Evolutionary conservation across 2,888 invertebrate genomes (phyloP).

Genomic region (Mythimna impura): DNA sequence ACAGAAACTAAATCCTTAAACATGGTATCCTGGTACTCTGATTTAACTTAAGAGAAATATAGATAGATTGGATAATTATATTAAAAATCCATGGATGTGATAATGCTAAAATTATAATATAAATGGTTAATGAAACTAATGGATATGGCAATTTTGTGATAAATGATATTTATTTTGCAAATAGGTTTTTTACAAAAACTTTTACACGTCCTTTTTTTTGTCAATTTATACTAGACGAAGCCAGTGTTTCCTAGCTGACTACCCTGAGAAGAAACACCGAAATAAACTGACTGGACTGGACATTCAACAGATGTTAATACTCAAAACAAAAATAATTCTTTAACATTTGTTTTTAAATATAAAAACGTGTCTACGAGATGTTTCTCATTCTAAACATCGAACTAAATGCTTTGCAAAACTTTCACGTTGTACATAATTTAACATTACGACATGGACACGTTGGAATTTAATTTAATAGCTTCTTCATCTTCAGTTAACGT

Average conservation of each 20-base stretch:
- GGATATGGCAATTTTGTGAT: background rate
- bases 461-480: constrained; percentile 35
- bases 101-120: background rate
- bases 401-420: constrained; percentile 30
- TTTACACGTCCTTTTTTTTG: too few relatives aligned
- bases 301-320: background rate
- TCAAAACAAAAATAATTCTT: too few relatives aligned
- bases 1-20: background rate
- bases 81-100: background rate
- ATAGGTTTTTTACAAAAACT: too few relatives aligned
- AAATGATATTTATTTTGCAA: too few relatives aligned
- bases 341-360: background rate
- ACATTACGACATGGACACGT: constrained; percentile 20
- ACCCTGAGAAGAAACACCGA: too few relatives aligned
- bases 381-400: background rate
- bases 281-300: too few relatives aligned
- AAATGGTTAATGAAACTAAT: background rate
- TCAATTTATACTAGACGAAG: too few relatives aligned
- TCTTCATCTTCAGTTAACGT: constrained; percentile 2
- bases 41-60: background rate
- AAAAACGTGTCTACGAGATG: background rate
- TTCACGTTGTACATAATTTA: constrained; percentile 30
- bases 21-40: background rate
- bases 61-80: background rate
- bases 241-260: too few relatives aligned